Evolutionary conservation across 2,113 vertebrate genomes (phyloP).

Genomic region (Myotis yumanensis): DNA sequence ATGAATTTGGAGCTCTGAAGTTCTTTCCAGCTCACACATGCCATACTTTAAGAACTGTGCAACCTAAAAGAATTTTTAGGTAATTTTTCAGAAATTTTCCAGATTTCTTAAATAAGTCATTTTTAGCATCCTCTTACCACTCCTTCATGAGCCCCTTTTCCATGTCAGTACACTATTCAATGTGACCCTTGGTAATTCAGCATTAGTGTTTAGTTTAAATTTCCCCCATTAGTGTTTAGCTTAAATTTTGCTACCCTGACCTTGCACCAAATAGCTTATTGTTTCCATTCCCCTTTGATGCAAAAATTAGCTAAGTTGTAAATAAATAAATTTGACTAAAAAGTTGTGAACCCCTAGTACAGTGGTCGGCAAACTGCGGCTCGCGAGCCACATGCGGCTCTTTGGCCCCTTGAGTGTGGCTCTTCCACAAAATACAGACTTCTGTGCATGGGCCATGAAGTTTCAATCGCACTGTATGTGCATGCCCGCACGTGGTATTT

Average conservation of each 20-base stretch:
- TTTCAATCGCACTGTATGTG: too few species aligned
- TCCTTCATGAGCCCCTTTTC: background rate
- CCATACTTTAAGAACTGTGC: background rate
- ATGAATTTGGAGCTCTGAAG: background rate
- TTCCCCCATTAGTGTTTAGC: background rate
- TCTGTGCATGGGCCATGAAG: too few species aligned
- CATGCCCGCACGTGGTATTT: too few species aligned
- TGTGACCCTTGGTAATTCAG: background rate
- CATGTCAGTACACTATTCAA: background rate
- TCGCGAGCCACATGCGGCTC: too few species aligned
- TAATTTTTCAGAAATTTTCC: background rate
- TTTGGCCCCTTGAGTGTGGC: too few species aligned
- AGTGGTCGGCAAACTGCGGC: too few species aligned
- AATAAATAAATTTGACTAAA: background rate
- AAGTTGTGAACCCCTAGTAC: background rate
- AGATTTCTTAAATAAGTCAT: background rate
- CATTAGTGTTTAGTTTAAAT: background rate
- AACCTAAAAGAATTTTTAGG: background rate
- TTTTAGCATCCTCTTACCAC: background rate
- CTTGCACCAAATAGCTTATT: background rate
- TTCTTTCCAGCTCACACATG: background rate
- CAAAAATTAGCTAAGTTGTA: background rate
- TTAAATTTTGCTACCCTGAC: slow-evolving; percentile 3
- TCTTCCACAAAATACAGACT: too few species aligned
- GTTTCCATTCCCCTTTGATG: background rate